phyloP scores from a whole-genome alignment of 2,888 invertebrate genomes.

The Rhodophaea formosa region DNA sequence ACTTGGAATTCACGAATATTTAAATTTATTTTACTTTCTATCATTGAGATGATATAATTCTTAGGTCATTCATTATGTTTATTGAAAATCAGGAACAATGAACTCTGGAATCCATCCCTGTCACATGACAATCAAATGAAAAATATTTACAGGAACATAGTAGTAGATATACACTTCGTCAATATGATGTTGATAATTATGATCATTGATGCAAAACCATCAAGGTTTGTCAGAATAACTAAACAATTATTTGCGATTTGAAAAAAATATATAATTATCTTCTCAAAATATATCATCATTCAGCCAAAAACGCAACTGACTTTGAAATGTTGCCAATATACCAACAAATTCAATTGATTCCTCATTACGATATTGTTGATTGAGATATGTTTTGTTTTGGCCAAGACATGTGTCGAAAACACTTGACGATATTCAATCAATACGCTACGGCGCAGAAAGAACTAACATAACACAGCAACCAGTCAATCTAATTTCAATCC shows the following conservation, averaged over 20 bases:
- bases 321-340: conserved; percentile 14
- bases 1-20: conserved; percentile 5
- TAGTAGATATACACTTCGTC: background rate
- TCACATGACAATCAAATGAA: background rate
- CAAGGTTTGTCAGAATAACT: background rate
- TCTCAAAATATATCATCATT: background rate
- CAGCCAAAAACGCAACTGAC: background rate
- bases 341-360: conserved; percentile 5
- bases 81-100: background rate
- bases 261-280: background rate
- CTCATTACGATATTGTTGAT: conserved; percentile 3
- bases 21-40: background rate
- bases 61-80: background rate
- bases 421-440: background rate
- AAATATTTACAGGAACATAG: background rate
- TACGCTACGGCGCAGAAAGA: background rate
- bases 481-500: background rate
- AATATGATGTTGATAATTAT: background rate
- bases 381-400: conserved; percentile 9
- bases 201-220: background rate
- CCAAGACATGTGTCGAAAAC: background rate
- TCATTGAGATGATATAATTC: background rate
- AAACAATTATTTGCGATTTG: background rate
- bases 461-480: background rate
- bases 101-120: background rate